These are phyloP conservation scores for Taxidea taxus DNA, from an alignment of 2,113 vertebrate species.

Conservation along the genomic window DNA sequence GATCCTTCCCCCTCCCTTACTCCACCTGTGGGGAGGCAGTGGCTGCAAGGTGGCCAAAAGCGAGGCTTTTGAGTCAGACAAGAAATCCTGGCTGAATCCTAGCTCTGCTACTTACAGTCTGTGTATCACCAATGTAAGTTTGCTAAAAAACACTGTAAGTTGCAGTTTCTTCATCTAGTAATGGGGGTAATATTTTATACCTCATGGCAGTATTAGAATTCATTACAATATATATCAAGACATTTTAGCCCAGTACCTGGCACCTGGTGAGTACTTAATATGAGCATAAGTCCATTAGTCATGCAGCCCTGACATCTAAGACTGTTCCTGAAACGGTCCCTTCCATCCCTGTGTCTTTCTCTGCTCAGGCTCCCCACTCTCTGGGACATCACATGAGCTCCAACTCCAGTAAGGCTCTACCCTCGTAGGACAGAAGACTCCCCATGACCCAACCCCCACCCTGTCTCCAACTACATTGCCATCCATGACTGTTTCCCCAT, in stretches of 20 bases:
- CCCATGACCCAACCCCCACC: not conserved
- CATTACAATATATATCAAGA: not conserved
- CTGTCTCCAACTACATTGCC: not conserved
- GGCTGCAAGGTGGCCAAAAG: not conserved
- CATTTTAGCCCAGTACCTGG: not conserved
- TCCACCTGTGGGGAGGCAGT: not conserved
- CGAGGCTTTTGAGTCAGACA: not conserved
- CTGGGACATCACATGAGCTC: not conserved
- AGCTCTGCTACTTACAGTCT: not conserved
- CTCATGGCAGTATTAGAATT: not conserved
- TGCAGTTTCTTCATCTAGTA: not conserved
- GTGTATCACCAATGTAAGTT: not conserved
- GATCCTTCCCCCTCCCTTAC: not conserved
- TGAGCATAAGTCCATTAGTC: not conserved
- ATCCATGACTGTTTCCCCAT: not conserved
- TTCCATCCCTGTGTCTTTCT: not conserved
- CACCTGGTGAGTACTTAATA: not conserved
- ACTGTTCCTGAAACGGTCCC: not conserved
- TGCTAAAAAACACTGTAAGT: not conserved
- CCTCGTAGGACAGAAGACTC: not conserved
- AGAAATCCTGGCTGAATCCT: not conserved
- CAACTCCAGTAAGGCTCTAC: not conserved
- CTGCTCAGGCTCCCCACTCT: not conserved
- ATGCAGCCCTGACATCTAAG: not conserved
- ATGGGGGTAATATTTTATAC: not conserved